Base-by-base conservation (phyloP, 1,140 invertebrate species). In the Orchesella cincta region DNA sequence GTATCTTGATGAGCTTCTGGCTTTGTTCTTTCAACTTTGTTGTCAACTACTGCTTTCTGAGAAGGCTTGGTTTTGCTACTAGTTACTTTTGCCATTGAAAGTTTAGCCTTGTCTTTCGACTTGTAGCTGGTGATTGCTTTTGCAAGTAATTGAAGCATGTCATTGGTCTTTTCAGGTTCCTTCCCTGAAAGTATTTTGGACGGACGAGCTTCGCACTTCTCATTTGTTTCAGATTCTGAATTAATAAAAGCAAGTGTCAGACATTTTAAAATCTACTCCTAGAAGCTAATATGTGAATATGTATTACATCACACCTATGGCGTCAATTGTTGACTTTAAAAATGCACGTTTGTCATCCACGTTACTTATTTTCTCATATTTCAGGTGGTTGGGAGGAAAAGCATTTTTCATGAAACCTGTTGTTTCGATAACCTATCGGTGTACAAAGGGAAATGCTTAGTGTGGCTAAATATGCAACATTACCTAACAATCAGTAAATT, bases 101-200 rank as follows among this genome's bases (percentile, higher is more conserved):
- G 39, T 46, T n/a, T n/a, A n/a, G n/a, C n/a, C n/a, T n/a, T n/a
- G n/a, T n/a, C 23, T 57, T 57, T 26, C n/a, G 8, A 16, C 23
- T 57, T 57, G 23, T 14, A 57, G 23, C 54, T 57, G n/a, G 54
- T n/a, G 23, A 57, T 57, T 57, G 54, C 54, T 23, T 57, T 57
- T 8, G 54, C 54, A 8, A 57, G n/a, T 5, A 57, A 26, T 57
- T 57, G 54, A 57, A 57, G 54, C 54, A 57, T 57, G 12, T 57
- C 54, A 26, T 57, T 57, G 54, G 54, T 57, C 54, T 57, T 57
- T 18, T 57, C 54, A 57, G 54, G 14, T 57, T 57, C 54, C 54
- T 57, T 57, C 5, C 54, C 54, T 14, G 54, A 57, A 5, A 57
- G 23, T 12, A 57, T 57, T 23, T 57, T 57, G 14, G 54, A 57